A percentile compares a stretch with the other conserved stretches of the same genome.
phyloP scores from a whole-genome alignment of 2,797 vertebrate species.

The Bovichtus variegatus region DNA sequence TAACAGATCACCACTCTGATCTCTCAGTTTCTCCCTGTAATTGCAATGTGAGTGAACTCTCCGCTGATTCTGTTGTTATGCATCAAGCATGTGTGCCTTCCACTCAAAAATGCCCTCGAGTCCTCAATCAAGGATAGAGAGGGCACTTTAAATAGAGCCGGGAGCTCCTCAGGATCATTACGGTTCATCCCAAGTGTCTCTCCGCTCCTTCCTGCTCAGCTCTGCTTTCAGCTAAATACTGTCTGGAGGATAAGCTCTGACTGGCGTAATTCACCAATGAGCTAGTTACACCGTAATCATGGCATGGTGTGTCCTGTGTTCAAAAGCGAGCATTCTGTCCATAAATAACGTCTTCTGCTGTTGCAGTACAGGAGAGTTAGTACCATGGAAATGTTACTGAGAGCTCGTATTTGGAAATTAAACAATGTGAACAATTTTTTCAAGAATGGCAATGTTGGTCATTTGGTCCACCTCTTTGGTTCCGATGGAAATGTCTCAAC shows the following conservation, averaged over 20 bases:
- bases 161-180: slow-evolving; percentile 74
- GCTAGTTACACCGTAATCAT: slow-evolving; percentile 73
- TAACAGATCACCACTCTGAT: slow-evolving; percentile 14
- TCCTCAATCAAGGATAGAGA: slow-evolving; percentile 73
- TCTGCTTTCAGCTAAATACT: slow-evolving; percentile 59
- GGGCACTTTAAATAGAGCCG: slow-evolving; percentile 71
- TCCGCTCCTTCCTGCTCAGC: slow-evolving; percentile 56
- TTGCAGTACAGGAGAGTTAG: not conserved
- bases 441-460: not conserved
- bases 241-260: slow-evolving; percentile 66
- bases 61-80: slow-evolving; percentile 26
- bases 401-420: not conserved
- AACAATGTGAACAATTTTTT: too few relatives aligned
- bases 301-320: slow-evolving; percentile 52
- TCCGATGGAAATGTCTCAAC: not conserved
- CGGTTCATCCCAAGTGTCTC: slow-evolving; percentile 69
- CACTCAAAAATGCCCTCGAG: slow-evolving; percentile 56
- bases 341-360: slow-evolving; percentile 40
- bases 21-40: slow-evolving; percentile 20
- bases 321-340: slow-evolving; percentile 34
- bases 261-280: slow-evolving; percentile 73
- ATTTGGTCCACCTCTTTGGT: not conserved
- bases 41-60: slow-evolving; percentile 9
- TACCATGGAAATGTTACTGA: not conserved
- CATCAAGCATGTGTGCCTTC: slow-evolving; percentile 34